These are phyloP conservation scores for Salvelinus fontinalis DNA, from an alignment of 2,113 vertebrate genomes.

Conservation along the genomic window DNA sequence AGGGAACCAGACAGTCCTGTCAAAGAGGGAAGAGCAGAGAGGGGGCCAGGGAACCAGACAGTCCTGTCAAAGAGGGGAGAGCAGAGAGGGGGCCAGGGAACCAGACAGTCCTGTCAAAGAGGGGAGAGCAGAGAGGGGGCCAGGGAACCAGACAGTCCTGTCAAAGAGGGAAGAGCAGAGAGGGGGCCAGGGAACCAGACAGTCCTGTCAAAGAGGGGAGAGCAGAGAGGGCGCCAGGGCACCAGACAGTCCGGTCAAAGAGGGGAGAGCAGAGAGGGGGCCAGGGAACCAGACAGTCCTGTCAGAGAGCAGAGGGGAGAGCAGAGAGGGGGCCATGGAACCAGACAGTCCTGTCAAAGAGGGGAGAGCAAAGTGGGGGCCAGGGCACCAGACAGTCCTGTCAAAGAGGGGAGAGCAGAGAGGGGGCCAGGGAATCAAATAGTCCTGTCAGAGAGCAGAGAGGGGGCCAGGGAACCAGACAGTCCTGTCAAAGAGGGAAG, in stretches of 20 bases:
- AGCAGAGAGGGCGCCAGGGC: background rate
- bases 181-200: background rate
- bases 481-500: background rate
- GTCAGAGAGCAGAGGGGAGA: no score
- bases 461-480: no score
- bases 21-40: no score
- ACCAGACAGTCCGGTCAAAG: background rate
- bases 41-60: no score
- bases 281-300: no score
- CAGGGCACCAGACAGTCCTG: background rate
- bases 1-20: no score
- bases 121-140: background rate
- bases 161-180: background rate
- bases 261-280: background rate
- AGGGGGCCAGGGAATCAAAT: background rate
- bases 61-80: constrained; percentile 3
- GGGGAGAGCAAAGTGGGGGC: background rate
- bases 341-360: background rate
- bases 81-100: background rate
- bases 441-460: no score
- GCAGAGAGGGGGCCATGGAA: background rate
- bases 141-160: background rate
- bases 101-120: no score
- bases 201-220: constrained; percentile 2
- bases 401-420: background rate